Evolutionary conservation across 37 sponge, comb jelly and placozoan species (phyloP).

Genomic region (Ianthella basta): DNA sequence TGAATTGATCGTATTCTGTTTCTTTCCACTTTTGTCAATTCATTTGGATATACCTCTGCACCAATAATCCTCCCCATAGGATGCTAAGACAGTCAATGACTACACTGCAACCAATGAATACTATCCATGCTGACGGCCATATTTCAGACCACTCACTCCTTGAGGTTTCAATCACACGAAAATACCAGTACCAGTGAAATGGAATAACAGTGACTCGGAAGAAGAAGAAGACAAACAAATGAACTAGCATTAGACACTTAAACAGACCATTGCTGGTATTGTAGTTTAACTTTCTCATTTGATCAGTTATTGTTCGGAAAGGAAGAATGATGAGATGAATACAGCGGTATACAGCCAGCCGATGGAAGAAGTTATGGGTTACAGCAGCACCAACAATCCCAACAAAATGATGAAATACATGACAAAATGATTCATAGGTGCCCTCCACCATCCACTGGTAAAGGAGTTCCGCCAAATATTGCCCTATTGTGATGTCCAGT

Average conservation of each 20-base stretch:
- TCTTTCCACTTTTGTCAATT: too few relatives aligned
- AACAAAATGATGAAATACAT: background rate
- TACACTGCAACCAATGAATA: too few relatives aligned
- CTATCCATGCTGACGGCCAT: too few relatives aligned
- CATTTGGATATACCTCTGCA: too few relatives aligned
- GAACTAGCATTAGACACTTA: background rate
- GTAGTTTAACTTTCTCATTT: background rate
- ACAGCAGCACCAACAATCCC: background rate
- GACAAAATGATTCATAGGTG: too few relatives aligned
- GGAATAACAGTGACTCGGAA: slow-evolving; percentile 4
- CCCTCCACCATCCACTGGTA: background rate
- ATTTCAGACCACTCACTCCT: too few relatives aligned
- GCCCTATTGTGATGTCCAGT: background rate
- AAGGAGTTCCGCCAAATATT: background rate
- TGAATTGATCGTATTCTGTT: too few relatives aligned
- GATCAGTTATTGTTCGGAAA: background rate
- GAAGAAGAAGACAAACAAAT: background rate
- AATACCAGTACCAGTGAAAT: background rate
- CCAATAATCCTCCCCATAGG: too few relatives aligned
- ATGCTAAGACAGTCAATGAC: too few relatives aligned
- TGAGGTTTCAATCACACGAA: too few relatives aligned
- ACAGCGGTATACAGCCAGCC: background rate
- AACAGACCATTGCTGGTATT: background rate
- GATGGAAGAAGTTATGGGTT: background rate
- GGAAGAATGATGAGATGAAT: background rate